Evolutionary conservation across 1,140 invertebrate genomes (phyloP), one percentile per base, ranked within the genome.

Genomic region (Araneus ventricosus): DNA sequence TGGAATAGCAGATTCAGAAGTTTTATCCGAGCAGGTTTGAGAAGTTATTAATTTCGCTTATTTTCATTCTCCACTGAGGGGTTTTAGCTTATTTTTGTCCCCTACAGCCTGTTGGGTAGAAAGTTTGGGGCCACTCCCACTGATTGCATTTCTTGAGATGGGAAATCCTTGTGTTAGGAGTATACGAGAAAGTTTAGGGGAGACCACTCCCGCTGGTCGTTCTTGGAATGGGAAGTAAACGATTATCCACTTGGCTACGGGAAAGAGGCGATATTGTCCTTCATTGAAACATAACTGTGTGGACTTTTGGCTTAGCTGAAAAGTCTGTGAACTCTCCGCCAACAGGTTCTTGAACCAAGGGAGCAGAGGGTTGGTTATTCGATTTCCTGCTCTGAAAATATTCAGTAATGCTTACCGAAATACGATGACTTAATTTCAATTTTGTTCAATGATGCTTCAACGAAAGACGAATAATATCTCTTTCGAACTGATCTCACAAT

Each of bases 231-330:
- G 59, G 59, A 63, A 63, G 59, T 63, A 63, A 63, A 63, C 59
- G 70, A 75, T 75, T 75, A 75, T 75, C 70, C 70, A 75, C 70
- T 75, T 75, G 37, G 30, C 17, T 75, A 34, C 70, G 70, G 70
- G 70, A 75, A 75, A 75, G 30, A 34, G 63, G 14, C 63, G 70
- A 75, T 52, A 52, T 14, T 52, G 45, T 17, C 45, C 30, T 75
- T 75, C 70, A 75, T 75, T 75, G 70, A 75, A 14, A 34, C 17
- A 63, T n/a, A 61, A 63, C 59, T 63, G 22, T 63, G 59, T 24
- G 59, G 4, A 63, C 6, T 24, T 24, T 4, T 52, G 45, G 45
- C n/a, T 61, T 63, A 24, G 59, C 5, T 63, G 59, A 63, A 52
- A 14, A 63, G 24, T 63, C 59, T 63, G 59, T 63, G 24, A 63